Base-by-base conservation (phyloP, 2,888 invertebrate species). In the Himalopsyche kuldschensis region DNA sequence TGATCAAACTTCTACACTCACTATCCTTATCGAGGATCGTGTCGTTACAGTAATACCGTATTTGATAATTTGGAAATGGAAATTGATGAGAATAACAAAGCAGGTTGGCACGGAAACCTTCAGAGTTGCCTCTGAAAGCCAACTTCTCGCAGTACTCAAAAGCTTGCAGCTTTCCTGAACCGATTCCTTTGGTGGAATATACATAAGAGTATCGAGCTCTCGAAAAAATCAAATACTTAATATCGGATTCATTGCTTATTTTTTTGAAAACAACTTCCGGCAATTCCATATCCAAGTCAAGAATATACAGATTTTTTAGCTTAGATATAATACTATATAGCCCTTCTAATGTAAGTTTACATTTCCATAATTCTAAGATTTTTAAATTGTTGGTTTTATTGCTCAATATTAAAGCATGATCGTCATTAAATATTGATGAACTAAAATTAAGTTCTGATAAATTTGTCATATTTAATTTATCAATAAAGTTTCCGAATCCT, bases 101-200 rank as follows among this genome's bases (percentile, higher is more conserved):
- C 55, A 88, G 82, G 30, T 87, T 85, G 3, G 86, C 88, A 30
- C 88, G 85, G 82, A 87, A 88, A 0, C 89, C 89, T 78, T 88
- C 88, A 0, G 87, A 86, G 32, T 84, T 87, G 2, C 87, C 86
- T 6, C 88, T 86, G 82, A 88, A 87, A 78, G 86, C 87, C 20
- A 85, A 84, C 41, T 84, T 84, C 0, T 85, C 75, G 81, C 87
- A 88, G 15, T 81, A 82, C 5, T 86, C 87, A 41, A 87, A 85
- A 0, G 86, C 87, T 11, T 84, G 55, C 1, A 20, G 20, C 55
- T 55, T 55, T 0, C 55, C 55, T 6, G 20, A 6, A 17, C 10
- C 17, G n/a, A 32, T 30, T 24, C 75, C 35, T 75, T 31, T 30
- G 8, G 35, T 24, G 0, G 10, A 24, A 55, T 55, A 55, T 10